Base-by-base conservation (phyloP, 2,797 vertebrate genomes). In the Sebastes goodei region DNA sequence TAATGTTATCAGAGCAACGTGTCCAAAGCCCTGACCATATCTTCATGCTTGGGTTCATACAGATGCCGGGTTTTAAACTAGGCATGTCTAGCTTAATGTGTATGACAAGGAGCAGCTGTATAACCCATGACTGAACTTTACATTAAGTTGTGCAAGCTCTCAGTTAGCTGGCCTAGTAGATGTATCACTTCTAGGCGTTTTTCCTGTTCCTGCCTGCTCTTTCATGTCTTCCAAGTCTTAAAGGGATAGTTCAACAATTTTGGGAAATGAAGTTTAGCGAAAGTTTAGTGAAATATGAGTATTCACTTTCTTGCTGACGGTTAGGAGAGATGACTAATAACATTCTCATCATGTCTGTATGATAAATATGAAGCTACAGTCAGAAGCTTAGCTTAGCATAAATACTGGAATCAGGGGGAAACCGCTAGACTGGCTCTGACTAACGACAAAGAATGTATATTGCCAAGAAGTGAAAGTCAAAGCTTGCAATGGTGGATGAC, bases 1-100 rank as follows among this genome's bases (percentile, higher is more conserved):
- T 62, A 10, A 32, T 57, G 66, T 82, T 89, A 84, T 87, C 86
- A 78, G 53, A 52, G 63, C 63, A 74, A 25, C 38, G 49, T 42
- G 60, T 76, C 67, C 84, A 56, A 74, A 63, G 64, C 33, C 32
- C 25, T 49, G 42, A 23, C 6, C 20, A 0, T 61, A 69, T 68
- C 74, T 76, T 5, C 21, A 53, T 29, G 79, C 67, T 76, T 32
- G 32, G 72, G 53, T 78, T 87, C 63, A 65, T 11, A 38, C 60
- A 79, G 76, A 84, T 60, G 67, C 27, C 53, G 8, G 35, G n/a
- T 14, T 78, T 84, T 38, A 74, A 85, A 79, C 52, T 12, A 42
- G 33, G 12, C 72, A 25, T 42, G 35, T 30, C 67, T 10, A 30
- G 6, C 25, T 56, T 66, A 8, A 71, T 38, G 61, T 21, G 33